These are phyloP conservation scores for Epinephelus lanceolatus DNA, from an alignment of 2,113 vertebrate species.

Conservation along the genomic window DNA sequence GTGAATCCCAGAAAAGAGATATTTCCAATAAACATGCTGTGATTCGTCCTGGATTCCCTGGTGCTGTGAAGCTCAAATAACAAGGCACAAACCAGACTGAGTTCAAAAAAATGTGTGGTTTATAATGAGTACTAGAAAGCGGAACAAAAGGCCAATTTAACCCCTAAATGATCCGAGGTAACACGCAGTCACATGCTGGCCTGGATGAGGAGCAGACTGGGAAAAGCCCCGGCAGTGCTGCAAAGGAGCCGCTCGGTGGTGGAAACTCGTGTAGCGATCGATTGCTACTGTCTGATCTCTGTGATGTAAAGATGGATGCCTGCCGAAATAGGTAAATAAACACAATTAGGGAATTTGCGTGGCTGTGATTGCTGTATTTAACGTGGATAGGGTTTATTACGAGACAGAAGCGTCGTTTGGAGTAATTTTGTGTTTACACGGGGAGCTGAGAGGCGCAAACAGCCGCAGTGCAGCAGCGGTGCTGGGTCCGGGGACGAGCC, in stretches of 20 bases:
- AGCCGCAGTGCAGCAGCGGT: constrained; percentile 76
- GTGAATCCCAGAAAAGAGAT: neutral
- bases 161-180: neutral
- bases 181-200: constrained; percentile 19
- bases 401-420: neutral
- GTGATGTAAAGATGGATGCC: constrained; percentile 82
- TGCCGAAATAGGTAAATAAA: constrained; percentile 82
- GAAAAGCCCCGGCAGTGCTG: constrained; percentile 5
- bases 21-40: neutral
- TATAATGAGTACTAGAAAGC: neutral
- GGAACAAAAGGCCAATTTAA: neutral
- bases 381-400: neutral
- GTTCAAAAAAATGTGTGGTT: neutral
- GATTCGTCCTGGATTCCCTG: too few species aligned
- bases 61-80: neutral
- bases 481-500: constrained; percentile 35
- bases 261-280: constrained; percentile 69
- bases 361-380: neutral
- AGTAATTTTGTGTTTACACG: neutral
- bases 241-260: constrained; percentile 34
- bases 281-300: constrained; percentile 81
- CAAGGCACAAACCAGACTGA: neutral
- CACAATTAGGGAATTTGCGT: constrained; percentile 53
- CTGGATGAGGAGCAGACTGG: neutral
- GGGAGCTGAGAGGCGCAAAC: constrained; percentile 13